phyloP scores from a whole-genome alignment of 2,888 invertebrate species.

The Cephus pygmeus region DNA sequence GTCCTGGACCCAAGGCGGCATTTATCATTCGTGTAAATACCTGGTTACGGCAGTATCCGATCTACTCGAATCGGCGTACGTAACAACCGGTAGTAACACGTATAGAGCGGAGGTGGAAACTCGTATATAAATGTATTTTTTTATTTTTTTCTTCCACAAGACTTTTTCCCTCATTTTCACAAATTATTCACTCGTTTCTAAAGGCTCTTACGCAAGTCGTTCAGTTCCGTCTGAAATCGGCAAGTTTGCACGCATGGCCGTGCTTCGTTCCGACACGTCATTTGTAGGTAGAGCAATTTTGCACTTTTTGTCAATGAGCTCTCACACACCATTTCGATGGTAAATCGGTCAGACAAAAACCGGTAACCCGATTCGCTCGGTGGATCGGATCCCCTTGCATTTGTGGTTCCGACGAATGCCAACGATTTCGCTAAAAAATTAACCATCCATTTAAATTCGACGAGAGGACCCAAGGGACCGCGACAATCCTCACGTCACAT shows the following conservation, averaged over 20 bases:
- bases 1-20: background rate
- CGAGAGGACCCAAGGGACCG: conserved; percentile 11
- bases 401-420: conserved; percentile 17
- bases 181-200: background rate
- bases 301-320: conserved; percentile 22
- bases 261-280: conserved; percentile 27
- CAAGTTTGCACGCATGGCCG: conserved; percentile 6
- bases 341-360: conserved; percentile 23
- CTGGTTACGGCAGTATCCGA: background rate
- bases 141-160: background rate
- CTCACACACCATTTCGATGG: conserved; percentile 19
- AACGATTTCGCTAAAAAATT: conserved; percentile 27
- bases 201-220: background rate
- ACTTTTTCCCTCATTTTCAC: background rate
- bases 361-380: conserved; percentile 27
- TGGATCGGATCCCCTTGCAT: conserved; percentile 12
- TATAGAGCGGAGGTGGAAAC: background rate
- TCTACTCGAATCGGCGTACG: background rate
- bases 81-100: background rate
- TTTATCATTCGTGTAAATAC: background rate
- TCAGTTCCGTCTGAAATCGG: background rate
- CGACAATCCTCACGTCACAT: background rate
- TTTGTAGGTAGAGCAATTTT: conserved; percentile 27
- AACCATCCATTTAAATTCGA: conserved; percentile 37
- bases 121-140: background rate